phyloP scores from a whole-genome alignment of 1,140 invertebrate genomes.

The Drosophila kikkawai region DNA sequence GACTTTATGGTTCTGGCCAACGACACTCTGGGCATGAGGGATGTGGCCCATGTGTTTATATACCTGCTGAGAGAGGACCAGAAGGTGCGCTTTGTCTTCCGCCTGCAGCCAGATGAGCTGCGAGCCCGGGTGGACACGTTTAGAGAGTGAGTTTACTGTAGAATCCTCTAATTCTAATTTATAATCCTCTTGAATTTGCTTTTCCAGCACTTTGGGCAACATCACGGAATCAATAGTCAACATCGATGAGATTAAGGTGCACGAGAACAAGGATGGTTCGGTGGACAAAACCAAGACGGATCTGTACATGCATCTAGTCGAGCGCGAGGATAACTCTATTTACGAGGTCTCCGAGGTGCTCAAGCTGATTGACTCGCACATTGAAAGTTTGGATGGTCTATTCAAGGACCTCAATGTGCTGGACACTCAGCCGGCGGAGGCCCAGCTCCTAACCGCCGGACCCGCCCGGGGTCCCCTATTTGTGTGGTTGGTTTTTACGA shows the following conservation, averaged over 20 bases:
- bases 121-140: slow-evolving; percentile 92
- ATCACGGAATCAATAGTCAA: slow-evolving; percentile 97
- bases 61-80: slow-evolving; percentile 97
- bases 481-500: slow-evolving; percentile 92
- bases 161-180: neutral
- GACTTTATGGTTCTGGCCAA: slow-evolving; percentile 95
- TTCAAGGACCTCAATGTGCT: slow-evolving; percentile 97
- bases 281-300: slow-evolving; percentile 98
- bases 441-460: slow-evolving; percentile 86
- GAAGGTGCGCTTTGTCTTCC: slow-evolving; percentile 95
- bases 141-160: slow-evolving; percentile 88
- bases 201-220: slow-evolving; percentile 90
- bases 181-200: neutral
- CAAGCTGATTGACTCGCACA: slow-evolving; percentile 95
- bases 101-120: slow-evolving; percentile 94
- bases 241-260: slow-evolving; percentile 96
- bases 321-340: slow-evolving; percentile 95
- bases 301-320: slow-evolving; percentile 96
- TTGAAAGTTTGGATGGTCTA: slow-evolving; percentile 93
- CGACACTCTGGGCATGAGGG: slow-evolving; percentile 92
- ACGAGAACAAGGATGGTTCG: slow-evolving; percentile 95
- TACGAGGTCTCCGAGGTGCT: slow-evolving; percentile 94
- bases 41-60: slow-evolving; percentile 93
- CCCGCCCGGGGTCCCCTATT: slow-evolving; percentile 86
- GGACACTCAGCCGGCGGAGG: slow-evolving; percentile 93